Evolutionary conservation across 1,140 invertebrate genomes (phyloP), one percentile per base, ranked within the genome.

Genomic region (Scaptomyza graminum): DNA sequence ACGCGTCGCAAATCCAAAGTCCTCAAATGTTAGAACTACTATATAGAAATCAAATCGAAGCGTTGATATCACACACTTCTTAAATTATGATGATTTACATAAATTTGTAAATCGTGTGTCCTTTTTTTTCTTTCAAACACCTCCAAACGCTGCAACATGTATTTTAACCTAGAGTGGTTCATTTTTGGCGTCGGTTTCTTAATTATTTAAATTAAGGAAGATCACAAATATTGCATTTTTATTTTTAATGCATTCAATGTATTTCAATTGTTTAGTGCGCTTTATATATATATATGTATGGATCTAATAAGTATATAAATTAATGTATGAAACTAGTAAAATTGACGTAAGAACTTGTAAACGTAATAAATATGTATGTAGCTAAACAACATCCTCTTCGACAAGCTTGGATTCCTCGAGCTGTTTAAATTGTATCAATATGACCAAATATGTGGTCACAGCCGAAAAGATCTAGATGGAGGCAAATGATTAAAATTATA

Each of bases 341-440:
- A 87, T 85, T 82, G 61, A 75, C 65, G 56, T 71, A 87, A 87
- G 62, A 79, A 79, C 78, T 82, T 82, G 71, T 88, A 88, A 71
- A 62, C 47, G 31, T 69, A 67, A 67, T 64, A 68, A 74, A 65
- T 56, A 72, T 78, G 37, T 56, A 72, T 78, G 37, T 41, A 82
- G 66, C 50, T 61, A 82, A 54, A 60, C 44, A 64, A 61, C 65
- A 67, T 47, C 39, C 50, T 65, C 66, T 52, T 90, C 87, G 6
- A 89, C 90, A 18, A 66, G 15, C 56, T 91, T 91, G 0, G 90
- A 90, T 49, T 91, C 90, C 46, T 91, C 90, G 5, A 91, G 69
- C 64, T 91, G 90, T 47, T 91, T 91, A 9, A 91, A 91, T 41
- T 91, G 90, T 52, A 91, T 91, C 25, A 91, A 70, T 31, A 91